Evolutionary conservation across 2,113 vertebrate species (phyloP).

Genomic region (Lota lota): DNA sequence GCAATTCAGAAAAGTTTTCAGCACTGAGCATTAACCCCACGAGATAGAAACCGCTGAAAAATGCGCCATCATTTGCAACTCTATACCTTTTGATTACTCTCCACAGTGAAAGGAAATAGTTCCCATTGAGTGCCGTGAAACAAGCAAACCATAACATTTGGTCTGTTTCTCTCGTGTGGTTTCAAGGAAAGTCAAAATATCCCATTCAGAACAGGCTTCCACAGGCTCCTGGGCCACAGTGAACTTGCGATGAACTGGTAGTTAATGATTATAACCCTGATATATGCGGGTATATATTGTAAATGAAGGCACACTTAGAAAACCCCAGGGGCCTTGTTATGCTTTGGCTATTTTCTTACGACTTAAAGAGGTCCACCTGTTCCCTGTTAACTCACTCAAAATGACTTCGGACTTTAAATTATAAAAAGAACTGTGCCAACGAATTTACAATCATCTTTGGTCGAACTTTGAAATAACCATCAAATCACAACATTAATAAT

Average conservation of each 20-base stretch:
- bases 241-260: slow-evolving; percentile 70
- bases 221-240: slow-evolving; percentile 39
- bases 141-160: slow-evolving; percentile 66
- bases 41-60: slow-evolving; percentile 33
- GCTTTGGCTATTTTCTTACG: slow-evolving; percentile 60
- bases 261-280: slow-evolving; percentile 72
- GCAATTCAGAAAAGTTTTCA: slow-evolving; percentile 51
- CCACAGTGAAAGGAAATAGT: slow-evolving; percentile 50
- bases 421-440: slow-evolving; percentile 14
- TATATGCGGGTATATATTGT: slow-evolving; percentile 60
- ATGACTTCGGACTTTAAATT: slow-evolving; percentile 35
- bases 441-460: too few relatives aligned
- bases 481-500: too few relatives aligned
- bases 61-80: slow-evolving; percentile 56
- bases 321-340: slow-evolving; percentile 70
- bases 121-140: slow-evolving; percentile 59
- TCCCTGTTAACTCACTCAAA: slow-evolving; percentile 47
- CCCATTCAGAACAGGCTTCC: slow-evolving; percentile 45
- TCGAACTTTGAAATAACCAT: too few relatives aligned
- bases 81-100: slow-evolving; percentile 57
- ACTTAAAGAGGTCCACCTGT: slow-evolving; percentile 67
- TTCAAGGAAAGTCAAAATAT: slow-evolving; percentile 55
- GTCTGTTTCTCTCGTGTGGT: slow-evolving; percentile 58
- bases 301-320: slow-evolving; percentile 74
- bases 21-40: slow-evolving; percentile 36